phyloP scores from a whole-genome alignment of 2,113 vertebrate species.

The Larimichthys polyactis region DNA sequence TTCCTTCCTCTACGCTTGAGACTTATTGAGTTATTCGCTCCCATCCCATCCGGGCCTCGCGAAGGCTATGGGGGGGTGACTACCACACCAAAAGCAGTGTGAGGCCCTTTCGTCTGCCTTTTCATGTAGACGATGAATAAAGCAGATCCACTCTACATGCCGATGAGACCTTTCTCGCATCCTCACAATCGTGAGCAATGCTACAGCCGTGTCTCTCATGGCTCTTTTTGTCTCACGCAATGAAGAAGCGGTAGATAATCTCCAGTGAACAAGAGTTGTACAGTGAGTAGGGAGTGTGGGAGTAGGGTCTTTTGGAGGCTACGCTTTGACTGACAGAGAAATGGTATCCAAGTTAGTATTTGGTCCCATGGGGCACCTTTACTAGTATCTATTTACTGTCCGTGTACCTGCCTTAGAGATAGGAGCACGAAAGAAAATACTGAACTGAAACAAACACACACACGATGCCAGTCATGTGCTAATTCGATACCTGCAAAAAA shows the following conservation, averaged over 20 bases:
- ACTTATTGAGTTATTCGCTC: conserved; percentile 46
- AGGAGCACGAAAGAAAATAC: neutral
- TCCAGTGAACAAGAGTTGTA: conserved; percentile 31
- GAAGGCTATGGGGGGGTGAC: conserved; percentile 10
- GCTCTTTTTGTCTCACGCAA: conserved; percentile 42
- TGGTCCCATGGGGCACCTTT: conserved; percentile 52
- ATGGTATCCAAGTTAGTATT: conserved; percentile 48
- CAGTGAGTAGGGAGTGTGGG: conserved; percentile 24
- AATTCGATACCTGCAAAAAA: conserved; percentile 11
- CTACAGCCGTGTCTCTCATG: conserved; percentile 3
- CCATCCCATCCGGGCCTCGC: conserved; percentile 25
- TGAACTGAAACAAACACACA: conserved; percentile 6
- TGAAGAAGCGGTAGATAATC: conserved; percentile 49
- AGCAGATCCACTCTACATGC: conserved; percentile 52
- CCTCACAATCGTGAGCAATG: conserved; percentile 20
- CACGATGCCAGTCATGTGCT: neutral
- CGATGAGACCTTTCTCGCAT: conserved; percentile 52
- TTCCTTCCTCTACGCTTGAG: conserved; percentile 33
- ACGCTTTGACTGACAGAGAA: conserved; percentile 60
- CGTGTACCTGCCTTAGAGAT: conserved; percentile 19
- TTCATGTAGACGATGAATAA: conserved; percentile 53
- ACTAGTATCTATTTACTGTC: conserved; percentile 43
- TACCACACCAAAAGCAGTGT: conserved; percentile 22
- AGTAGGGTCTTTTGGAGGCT: conserved; percentile 64
- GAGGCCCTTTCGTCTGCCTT: conserved; percentile 32